Percentiles rank a stretch among this genome's conserved stretches.
phyloP scores from a whole-genome alignment of 64 coral and sea anemone genomes.

The Porites lutea region DNA sequence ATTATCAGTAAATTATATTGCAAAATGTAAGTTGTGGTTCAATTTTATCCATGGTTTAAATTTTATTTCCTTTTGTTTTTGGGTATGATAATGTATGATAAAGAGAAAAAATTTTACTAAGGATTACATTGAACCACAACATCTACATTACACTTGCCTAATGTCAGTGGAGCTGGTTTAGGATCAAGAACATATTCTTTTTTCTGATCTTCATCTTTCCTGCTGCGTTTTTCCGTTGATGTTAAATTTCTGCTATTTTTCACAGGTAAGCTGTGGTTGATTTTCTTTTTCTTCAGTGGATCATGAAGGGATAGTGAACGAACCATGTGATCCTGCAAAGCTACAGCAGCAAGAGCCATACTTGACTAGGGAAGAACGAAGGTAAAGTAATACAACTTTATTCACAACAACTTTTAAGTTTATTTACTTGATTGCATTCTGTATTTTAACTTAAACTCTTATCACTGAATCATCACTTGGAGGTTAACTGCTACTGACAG shows the following conservation, averaged over 20 bases:
- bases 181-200: constrained; percentile 93
- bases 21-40: too few relatives aligned
- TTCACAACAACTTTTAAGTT: too few relatives aligned
- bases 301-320: constrained; percentile 91
- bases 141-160: constrained; percentile 51
- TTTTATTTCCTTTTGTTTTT: too few relatives aligned
- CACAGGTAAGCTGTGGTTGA: constrained; percentile 84
- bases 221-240: background rate
- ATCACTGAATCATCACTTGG: too few relatives aligned
- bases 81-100: too few relatives aligned
- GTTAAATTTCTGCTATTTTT: background rate
- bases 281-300: constrained; percentile 86
- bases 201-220: constrained; percentile 44
- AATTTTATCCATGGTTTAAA: too few relatives aligned
- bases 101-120: background rate
- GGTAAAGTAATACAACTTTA: background rate
- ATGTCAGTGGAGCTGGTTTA: constrained; percentile 79
- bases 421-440: too few relatives aligned
- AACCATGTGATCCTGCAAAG: constrained; percentile 92
- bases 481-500: too few relatives aligned
- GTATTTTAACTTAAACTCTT: too few relatives aligned
- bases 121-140: background rate
- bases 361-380: constrained; percentile 65
- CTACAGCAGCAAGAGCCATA: constrained; percentile 90
- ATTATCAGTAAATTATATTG: too few relatives aligned